A percentile compares a stretch with the other conserved stretches of the same genome.
phyloP scores from a whole-genome alignment of 2,888 invertebrate genomes.

The Aquatica leii region DNA sequence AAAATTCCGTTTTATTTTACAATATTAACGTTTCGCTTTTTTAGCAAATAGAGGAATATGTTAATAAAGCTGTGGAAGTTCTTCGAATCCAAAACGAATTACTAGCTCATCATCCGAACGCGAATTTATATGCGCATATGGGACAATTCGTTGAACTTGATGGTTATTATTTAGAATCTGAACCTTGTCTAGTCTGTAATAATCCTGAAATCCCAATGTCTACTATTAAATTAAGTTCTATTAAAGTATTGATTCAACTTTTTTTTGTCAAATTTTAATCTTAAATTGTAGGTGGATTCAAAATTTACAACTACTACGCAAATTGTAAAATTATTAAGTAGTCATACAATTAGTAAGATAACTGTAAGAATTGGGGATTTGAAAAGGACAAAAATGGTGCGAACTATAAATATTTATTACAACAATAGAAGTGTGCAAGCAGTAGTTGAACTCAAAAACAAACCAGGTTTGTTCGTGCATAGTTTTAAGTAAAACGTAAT shows the following conservation, averaged over 20 bases:
- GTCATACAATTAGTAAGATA: conserved; percentile 94
- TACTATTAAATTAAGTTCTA: conserved; percentile 89
- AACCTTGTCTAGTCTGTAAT: conserved; percentile 97
- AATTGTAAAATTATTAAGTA: conserved; percentile 94
- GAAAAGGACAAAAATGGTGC: conserved; percentile 96
- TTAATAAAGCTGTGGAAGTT: conserved; percentile 86
- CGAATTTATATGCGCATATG: conserved; percentile 89
- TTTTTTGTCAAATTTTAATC: too few relatives aligned
- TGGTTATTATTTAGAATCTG: conserved; percentile 95
- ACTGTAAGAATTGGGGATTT: conserved; percentile 93
- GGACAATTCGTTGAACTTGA: conserved; percentile 95
- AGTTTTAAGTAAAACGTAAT: too few relatives aligned
- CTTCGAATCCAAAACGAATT: conserved; percentile 89
- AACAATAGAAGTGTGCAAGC: conserved; percentile 96
- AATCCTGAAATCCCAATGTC: conserved; percentile 95
- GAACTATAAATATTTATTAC: conserved; percentile 95
- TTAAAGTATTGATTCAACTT: conserved; percentile 69
- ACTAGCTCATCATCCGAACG: conserved; percentile 91
- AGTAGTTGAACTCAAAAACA: conserved; percentile 96
- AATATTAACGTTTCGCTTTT: conserved; percentile 39
- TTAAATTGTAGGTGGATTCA: conserved; percentile 78
- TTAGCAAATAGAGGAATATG: conserved; percentile 73
- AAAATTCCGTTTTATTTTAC: not conserved
- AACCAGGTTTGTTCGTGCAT: too few relatives aligned
- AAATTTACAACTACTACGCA: conserved; percentile 98